Base-by-base conservation (phyloP, 2,888 invertebrate species). In the Agapetus fuscipes region DNA sequence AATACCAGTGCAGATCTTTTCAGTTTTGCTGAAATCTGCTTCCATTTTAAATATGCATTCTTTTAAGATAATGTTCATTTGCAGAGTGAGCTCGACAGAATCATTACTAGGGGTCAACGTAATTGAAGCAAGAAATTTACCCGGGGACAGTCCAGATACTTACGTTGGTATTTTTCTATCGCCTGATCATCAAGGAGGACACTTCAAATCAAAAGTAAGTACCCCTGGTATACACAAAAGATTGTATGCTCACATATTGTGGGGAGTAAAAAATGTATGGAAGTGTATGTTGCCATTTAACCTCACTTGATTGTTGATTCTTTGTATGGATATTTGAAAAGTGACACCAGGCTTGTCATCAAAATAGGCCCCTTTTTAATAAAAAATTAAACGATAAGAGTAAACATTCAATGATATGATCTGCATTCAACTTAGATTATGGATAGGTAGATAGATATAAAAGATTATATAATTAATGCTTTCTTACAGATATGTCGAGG, bases 161-260 rank as follows among this genome's bases (percentile, higher is more conserved):
- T 86, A 82, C 57, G 83, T 84, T 32, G 74, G 81, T 53, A 80
- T 86, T 38, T 81, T 80, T 52, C 64, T 86, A 34, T 69, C 81
- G 28, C 85, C 85, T 6, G 81, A 83, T 55, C 37, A 43, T 17
- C 46, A 41, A 46, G 46, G 44, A 30, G 46, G 43, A 16, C 43
- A 46, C 29, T 46, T 46, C 17, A 46, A 48, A 42, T 44, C 48
- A 26, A 47, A 45, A 37, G 49, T 45, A 30, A 9, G 25, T 32
- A 27, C 20, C 5, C n/a, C 5, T 4, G 7, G 20, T 17, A 15
- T 13, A 34, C 30, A 6, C n/a, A 28, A 34, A 34, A 11, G 5
- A n/a, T 30, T 9, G n/a, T 15, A n/a, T n/a, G n/a, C n/a, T n/a
- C n/a, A n/a, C n/a, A n/a, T n/a, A n/a, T n/a, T n/a, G n/a, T n/a